A percentile compares a stretch with the other conserved stretches of the same genome.
Conservation (phyloP, 1,140 invertebrate species). For the Eupristina koningsbergeri region DNA sequence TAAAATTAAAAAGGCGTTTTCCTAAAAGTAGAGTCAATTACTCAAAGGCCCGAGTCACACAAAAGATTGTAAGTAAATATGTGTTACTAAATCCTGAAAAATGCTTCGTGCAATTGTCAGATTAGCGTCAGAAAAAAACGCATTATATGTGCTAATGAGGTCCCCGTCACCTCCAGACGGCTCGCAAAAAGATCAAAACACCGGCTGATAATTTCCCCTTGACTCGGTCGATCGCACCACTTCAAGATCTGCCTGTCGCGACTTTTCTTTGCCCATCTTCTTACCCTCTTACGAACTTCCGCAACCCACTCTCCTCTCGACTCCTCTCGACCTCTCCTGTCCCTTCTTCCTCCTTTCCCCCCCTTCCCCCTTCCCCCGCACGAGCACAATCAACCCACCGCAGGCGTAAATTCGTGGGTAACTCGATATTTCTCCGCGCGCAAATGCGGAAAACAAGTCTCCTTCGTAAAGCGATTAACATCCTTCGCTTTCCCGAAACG, state of each 20-base stretch:
- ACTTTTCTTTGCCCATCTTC: conserved; percentile 58
- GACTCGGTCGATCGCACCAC: conserved; percentile 1
- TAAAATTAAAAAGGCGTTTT: neutral
- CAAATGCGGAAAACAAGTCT: conserved; percentile 40
- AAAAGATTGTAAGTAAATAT: neutral
- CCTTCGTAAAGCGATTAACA: conserved; percentile 44
- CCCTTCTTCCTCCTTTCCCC: neutral
- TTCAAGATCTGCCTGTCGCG: conserved; percentile 30
- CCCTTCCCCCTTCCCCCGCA: neutral
- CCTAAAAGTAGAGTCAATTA: neutral
- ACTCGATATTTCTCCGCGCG: conserved; percentile 33
- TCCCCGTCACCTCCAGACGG: conserved; percentile 13
- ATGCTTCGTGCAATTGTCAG: conserved; percentile 10
- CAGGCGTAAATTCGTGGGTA: conserved; percentile 30
- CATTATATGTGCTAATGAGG: conserved; percentile 22
- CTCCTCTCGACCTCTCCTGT: neutral
- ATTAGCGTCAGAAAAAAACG: conserved; percentile 3
- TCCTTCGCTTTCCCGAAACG: conserved; percentile 10
- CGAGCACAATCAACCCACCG: conserved; percentile 5
- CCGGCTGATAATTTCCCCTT: conserved; percentile 47
- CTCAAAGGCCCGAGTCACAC: neutral
- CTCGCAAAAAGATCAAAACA: conserved; percentile 28
- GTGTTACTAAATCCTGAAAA: neutral
- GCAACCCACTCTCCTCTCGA: too few relatives aligned
- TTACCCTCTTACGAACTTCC: conserved; percentile 26